Conservation (phyloP, 2,888 invertebrate genomes). For the Epistrophe grossulariae region DNA sequence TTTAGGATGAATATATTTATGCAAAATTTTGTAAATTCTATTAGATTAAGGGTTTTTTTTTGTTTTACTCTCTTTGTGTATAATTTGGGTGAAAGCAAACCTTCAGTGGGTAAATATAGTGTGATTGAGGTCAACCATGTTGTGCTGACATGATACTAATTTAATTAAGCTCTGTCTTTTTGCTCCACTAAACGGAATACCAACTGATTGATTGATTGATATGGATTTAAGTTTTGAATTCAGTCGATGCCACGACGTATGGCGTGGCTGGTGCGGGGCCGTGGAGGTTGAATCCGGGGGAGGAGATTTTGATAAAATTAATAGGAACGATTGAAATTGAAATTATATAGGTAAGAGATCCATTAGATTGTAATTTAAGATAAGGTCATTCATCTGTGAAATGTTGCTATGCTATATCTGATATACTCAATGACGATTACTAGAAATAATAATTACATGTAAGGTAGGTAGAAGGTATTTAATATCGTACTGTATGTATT, state of each 20-base stretch:
- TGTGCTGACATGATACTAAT: slow-evolving; percentile 48
- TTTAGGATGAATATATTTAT: background rate
- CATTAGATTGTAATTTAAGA: background rate
- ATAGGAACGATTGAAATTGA: slow-evolving; percentile 4
- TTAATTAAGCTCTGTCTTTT: slow-evolving; percentile 26
- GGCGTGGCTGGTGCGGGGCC: too few relatives aligned
- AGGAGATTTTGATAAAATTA: background rate
- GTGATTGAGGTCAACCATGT: slow-evolving; percentile 55
- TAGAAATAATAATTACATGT: background rate
- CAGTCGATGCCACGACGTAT: rapidly evolving
- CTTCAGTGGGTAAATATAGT: slow-evolving; percentile 50
- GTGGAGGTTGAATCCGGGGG: background rate
- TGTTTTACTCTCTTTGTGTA: background rate
- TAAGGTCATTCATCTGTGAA: background rate
- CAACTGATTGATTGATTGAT: slow-evolving; percentile 11
- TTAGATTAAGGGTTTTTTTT: background rate
- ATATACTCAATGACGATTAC: background rate
- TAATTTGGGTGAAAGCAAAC: background rate
- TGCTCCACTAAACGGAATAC: slow-evolving; percentile 11
- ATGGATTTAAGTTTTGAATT: slow-evolving; percentile 5
- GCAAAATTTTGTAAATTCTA: slow-evolving; percentile 18
- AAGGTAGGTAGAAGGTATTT: too few relatives aligned
- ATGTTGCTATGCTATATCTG: background rate
- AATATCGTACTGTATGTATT: too few relatives aligned
- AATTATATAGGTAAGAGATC: background rate